Base-by-base conservation (phyloP, 2,113 vertebrate species). In the Cottus gobio region DNA sequence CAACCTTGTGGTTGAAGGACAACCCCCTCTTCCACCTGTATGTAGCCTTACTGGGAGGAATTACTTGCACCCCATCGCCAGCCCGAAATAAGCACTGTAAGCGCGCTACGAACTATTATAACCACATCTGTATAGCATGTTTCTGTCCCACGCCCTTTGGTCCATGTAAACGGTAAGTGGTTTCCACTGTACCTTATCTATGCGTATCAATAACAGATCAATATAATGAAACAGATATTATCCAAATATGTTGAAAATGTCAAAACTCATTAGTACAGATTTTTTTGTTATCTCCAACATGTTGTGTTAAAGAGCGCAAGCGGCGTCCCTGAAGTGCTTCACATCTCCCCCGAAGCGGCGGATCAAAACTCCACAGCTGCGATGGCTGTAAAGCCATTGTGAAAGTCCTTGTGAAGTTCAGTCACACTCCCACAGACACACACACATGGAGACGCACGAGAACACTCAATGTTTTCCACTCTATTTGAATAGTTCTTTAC, bases 391-490 rank as follows among this genome's bases (percentile, higher is more conserved):
- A 9, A 76, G 37, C 7, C 63, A 73, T 70, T 70, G 62, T 87
- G 69, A 73, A 68, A 48, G 62, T 28, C 60, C 83, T 88, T 92
- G 86, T 85, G 73, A 54, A 63, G 65, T 48, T 24, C 61, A 73
- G 75, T 86, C 61, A 68, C 75, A 77, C 87, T 75, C 80, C 75
- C 16, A 5, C 44, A 46, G 8, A 39, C 39, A 5, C 44, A 46
- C 44, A 18, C 44, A 46, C 16, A 39, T 11, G 12, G 10, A 16
- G 13, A 15, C 15, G 11, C 44, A 46, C 44, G 11, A 15, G 13
- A 15, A 13, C 44, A 46, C 44, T 16, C 44, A 18, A 75, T 92
- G 85, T 68, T 83, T 87, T 46, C 52, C 39, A 16, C 39, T 77
- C 64, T 34, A 6, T 71, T 42, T 77, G 61, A 80, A 86, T 73